Evolutionary conservation across 2,113 vertebrate genomes (phyloP).

Genomic region (Lampris incognitus): DNA sequence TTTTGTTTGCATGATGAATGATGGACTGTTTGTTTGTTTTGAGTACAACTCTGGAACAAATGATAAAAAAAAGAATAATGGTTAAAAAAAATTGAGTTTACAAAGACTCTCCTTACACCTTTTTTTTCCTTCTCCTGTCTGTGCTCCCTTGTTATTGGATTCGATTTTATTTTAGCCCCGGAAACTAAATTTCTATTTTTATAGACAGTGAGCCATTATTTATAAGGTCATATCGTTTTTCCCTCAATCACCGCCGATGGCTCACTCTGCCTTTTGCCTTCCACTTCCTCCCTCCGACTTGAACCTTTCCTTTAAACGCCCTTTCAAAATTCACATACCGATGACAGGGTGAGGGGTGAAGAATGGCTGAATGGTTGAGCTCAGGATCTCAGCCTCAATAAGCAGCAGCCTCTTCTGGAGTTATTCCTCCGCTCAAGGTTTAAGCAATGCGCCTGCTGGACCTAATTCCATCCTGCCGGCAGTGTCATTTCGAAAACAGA

Average conservation of each 20-base stretch:
- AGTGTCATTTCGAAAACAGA: constrained; percentile 63
- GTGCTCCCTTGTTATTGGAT: constrained; percentile 1
- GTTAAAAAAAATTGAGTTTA: too few relatives aligned
- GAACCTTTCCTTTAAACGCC: constrained; percentile 25
- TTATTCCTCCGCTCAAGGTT: constrained; percentile 51
- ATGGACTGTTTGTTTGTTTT: too few relatives aligned
- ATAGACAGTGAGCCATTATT: constrained; percentile 7
- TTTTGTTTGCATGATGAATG: too few relatives aligned
- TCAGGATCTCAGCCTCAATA: constrained; percentile 6
- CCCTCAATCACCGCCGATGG: not conserved
- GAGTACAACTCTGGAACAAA: too few relatives aligned
- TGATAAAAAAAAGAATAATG: too few relatives aligned
- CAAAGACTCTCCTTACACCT: not conserved
- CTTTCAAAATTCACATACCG: constrained; percentile 32
- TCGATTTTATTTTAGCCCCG: not conserved
- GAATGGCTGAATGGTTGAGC: constrained; percentile 16
- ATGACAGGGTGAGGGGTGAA: constrained; percentile 1
- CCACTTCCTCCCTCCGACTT: not conserved
- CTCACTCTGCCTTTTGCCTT: not conserved
- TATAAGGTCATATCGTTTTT: constrained; percentile 1
- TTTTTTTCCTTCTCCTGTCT: not conserved
- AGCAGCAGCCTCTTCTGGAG: constrained; percentile 15
- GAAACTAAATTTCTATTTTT: not conserved
- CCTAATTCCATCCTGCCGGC: constrained; percentile 59
- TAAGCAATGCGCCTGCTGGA: constrained; percentile 51